Evolutionary conservation across 1,140 invertebrate species (phyloP).

Genomic region (Drosophila ogumai): DNA sequence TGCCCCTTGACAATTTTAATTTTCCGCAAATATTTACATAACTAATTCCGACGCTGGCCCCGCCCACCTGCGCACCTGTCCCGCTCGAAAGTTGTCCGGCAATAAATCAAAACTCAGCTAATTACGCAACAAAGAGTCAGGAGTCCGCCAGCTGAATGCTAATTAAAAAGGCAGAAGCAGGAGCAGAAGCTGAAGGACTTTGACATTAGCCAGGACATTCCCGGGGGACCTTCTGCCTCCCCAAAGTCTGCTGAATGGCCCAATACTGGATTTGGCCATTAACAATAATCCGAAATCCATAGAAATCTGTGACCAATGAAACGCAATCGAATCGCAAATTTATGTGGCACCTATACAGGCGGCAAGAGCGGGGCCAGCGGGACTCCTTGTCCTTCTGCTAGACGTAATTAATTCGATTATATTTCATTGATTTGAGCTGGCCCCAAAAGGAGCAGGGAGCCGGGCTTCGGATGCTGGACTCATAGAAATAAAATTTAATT

Average conservation of each 20-base stretch:
- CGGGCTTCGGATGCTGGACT: constrained; percentile 9
- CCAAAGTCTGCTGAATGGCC: constrained; percentile 53
- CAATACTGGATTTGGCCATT: constrained; percentile 69
- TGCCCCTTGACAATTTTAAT: constrained; percentile 74
- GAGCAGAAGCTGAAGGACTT: constrained; percentile 18
- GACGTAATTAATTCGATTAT: constrained; percentile 84
- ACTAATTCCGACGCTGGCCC: constrained; percentile 50
- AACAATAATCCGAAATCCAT: constrained; percentile 74
- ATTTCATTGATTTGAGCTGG: constrained; percentile 81
- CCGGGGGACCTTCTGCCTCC: constrained; percentile 21
- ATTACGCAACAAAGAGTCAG: constrained; percentile 81
- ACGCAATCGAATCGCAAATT: constrained; percentile 79
- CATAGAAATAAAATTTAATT: constrained; percentile 84
- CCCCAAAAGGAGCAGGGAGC: constrained; percentile 5
- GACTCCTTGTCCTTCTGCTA: constrained; percentile 41
- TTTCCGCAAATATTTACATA: constrained; percentile 77
- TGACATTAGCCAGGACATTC: constrained; percentile 35
- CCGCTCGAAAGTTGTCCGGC: constrained; percentile 48
- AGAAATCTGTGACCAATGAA: constrained; percentile 74
- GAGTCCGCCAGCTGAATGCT: constrained; percentile 73
- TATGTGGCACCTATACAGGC: constrained; percentile 65
- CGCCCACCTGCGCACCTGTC: constrained; percentile 21
- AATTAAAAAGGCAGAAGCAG: constrained; percentile 43
- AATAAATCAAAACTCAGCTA: constrained; percentile 83
- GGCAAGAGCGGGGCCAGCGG: background rate